Evolutionary conservation across 2,797 vertebrate genomes (phyloP).

Genomic region (Sebastes hopkinsi): DNA sequence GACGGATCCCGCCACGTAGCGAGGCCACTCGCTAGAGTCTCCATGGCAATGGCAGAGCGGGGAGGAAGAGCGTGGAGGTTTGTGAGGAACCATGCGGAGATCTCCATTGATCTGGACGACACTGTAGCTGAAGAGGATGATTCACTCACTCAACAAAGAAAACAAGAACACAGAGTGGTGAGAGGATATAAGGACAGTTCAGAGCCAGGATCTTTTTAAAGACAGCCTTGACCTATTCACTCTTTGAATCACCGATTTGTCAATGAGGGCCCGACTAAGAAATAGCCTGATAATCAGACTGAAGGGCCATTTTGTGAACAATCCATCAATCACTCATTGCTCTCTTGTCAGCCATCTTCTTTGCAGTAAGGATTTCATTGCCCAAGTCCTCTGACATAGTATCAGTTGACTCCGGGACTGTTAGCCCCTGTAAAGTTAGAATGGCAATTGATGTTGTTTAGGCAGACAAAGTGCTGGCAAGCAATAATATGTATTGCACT

Average conservation of each 20-base stretch:
- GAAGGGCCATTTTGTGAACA: constrained; percentile 14
- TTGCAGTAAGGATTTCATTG: neutral
- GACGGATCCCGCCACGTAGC: constrained; percentile 31
- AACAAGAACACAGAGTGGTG: constrained; percentile 44
- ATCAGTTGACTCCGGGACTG: no score
- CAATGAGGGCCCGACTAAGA: neutral
- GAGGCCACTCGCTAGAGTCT: constrained; percentile 40
- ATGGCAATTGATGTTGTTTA: neutral
- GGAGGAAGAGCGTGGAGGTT: constrained; percentile 41
- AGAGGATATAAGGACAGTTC: constrained; percentile 13
- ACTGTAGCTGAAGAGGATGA: constrained; percentile 45
- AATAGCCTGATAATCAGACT: neutral
- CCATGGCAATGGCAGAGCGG: constrained; percentile 66
- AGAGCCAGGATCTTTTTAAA: neutral
- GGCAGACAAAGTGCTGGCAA: neutral
- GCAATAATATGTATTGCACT: no score
- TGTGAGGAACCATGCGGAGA: constrained; percentile 65
- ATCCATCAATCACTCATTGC: constrained; percentile 3
- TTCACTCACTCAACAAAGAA: constrained; percentile 52
- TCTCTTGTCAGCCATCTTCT: constrained; percentile 2
- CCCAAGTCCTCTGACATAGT: neutral
- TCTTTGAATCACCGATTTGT: constrained; percentile 10
- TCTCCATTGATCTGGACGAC: constrained; percentile 62
- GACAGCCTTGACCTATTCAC: constrained; percentile 6
- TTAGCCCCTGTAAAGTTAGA: neutral